Evolutionary conservation across 2,797 vertebrate genomes (phyloP).

Genomic region (Eurystomus glaucurus): DNA sequence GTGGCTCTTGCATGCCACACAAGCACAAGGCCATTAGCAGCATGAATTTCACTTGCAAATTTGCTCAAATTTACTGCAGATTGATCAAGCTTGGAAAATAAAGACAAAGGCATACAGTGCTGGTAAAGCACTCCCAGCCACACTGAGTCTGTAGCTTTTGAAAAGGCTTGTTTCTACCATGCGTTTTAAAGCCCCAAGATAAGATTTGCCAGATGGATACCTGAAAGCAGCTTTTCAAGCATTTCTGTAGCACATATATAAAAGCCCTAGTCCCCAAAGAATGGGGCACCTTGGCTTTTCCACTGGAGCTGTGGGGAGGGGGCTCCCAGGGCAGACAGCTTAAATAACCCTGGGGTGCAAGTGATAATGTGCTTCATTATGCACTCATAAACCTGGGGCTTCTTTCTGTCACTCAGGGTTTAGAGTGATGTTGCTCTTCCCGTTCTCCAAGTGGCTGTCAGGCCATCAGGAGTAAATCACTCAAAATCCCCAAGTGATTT

Average conservation of each 20-base stretch:
- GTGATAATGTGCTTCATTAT: background rate
- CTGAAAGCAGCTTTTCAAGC: background rate
- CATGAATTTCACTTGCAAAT: constrained; percentile 20
- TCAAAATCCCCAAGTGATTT: background rate
- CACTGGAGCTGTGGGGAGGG: background rate
- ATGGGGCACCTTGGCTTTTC: background rate
- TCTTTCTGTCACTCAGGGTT: background rate
- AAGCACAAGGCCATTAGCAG: background rate
- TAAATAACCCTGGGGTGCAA: background rate
- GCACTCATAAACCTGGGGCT: background rate
- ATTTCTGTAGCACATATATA: background rate
- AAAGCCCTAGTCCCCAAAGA: background rate
- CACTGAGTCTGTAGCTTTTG: background rate
- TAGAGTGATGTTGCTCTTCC: background rate
- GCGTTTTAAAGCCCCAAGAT: background rate
- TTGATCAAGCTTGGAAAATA: background rate
- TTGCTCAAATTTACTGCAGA: background rate
- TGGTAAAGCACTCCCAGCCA: background rate
- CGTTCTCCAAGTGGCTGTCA: background rate
- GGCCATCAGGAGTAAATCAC: background rate
- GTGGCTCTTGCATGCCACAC: background rate
- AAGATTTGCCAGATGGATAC: background rate
- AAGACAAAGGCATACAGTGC: background rate
- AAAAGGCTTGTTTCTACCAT: background rate
- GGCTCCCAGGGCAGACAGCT: background rate